Base-by-base conservation (phyloP, 1,140 invertebrate species). In the Cherax destructor region DNA sequence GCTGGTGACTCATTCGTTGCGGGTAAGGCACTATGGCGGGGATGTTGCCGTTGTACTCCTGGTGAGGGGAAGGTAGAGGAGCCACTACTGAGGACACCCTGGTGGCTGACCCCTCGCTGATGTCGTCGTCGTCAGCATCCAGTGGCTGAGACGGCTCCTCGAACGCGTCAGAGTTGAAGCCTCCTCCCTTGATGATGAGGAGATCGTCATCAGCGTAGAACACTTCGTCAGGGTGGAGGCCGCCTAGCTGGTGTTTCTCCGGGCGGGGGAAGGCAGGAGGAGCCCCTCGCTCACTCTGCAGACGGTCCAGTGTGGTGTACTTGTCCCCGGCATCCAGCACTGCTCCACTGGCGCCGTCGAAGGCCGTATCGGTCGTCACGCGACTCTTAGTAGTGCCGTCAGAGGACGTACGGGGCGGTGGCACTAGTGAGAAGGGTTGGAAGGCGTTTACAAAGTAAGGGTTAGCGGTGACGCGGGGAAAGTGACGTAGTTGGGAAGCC, bases 181-280 rank as follows among this genome's bases (percentile, higher is more conserved):
- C 95, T 21, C 97, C 97, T 49, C 98, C 98, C 94, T 96, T 96
- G 49, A 98, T 94, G 16, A 98, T 97, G 18, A 98, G 94, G 56
- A 98, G 94, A 94, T 98, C 97, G 93, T 98, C 97, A 93, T 98
- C 97, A 0, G 97, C 97, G 76, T 98, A 94, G 97, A 97, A 98
- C 92, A 98, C 98, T 92, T 98, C 97, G 76, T 98, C 96, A 93
- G 97, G 96, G 92, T 97, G 96, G 0, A 98, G 94, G 18, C 97
- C 97, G 16, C 97, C 97, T 4, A 97, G 95, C 94, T 96, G 98
- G 86, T 97, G 93, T 89, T 81, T 93, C 92, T 77, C 92, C 74
- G 74, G 97, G 95, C 93, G 96, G 96, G 2, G 96, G 96, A 10
- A 95, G 94, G 11, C 95, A 95, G 0, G 95, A 93, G 93, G 83